These are phyloP conservation scores for Lynx canadensis DNA, from an alignment of 2,113 vertebrate species.

Conservation along the genomic window DNA sequence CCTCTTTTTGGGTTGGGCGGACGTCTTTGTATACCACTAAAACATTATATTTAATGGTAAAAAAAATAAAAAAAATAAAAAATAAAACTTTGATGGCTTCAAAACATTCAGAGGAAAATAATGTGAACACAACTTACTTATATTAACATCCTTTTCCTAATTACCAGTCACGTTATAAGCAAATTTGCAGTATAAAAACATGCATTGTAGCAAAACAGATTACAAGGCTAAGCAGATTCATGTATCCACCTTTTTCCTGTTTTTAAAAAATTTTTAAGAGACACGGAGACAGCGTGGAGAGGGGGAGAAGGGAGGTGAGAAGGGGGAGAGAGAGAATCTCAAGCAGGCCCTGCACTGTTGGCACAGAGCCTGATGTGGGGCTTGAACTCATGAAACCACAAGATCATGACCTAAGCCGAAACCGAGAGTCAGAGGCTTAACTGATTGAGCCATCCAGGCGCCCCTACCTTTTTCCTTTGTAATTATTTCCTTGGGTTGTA, in stretches of 20 bases:
- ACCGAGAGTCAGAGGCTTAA: too few species aligned
- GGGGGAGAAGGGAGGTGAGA: too few species aligned
- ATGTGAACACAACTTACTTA: not conserved
- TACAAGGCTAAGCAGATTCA: not conserved
- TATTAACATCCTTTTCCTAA: not conserved
- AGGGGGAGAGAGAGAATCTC: too few species aligned
- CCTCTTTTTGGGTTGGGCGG: not conserved
- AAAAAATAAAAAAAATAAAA: not conserved
- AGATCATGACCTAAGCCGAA: too few species aligned
- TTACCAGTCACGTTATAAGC: not conserved
- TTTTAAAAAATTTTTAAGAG: too few species aligned
- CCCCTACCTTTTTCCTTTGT: not conserved
- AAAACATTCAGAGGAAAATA: conserved; percentile 25
- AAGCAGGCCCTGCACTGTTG: too few species aligned
- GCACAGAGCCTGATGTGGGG: too few species aligned
- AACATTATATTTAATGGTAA: not conserved
- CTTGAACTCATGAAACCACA: too few species aligned
- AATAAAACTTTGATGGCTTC: not conserved
- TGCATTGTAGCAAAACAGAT: not conserved
- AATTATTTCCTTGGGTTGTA: not conserved
- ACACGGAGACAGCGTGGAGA: too few species aligned
- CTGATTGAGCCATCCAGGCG: too few species aligned
- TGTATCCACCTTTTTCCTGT: not conserved
- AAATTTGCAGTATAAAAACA: not conserved
- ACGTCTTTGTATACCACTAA: not conserved